Evolutionary conservation across 1,140 invertebrate genomes (phyloP).

Genomic region (Notospermus geniculatus): DNA sequence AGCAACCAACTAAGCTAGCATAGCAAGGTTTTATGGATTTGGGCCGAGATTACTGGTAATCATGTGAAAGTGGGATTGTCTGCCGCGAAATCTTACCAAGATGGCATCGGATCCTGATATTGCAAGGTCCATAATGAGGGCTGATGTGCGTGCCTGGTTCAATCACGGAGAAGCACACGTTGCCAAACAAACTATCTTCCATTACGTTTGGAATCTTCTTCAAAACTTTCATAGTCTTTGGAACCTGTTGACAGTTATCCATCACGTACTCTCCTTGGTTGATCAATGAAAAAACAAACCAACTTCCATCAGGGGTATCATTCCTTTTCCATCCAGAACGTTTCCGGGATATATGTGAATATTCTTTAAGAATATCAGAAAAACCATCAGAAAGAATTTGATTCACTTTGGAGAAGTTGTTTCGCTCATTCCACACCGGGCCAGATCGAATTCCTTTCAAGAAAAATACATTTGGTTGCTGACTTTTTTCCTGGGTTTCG

Average conservation of each 20-base stretch:
- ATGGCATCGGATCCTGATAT: slow-evolving; percentile 39
- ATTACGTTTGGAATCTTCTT: slow-evolving; percentile 25
- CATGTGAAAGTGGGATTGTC: too few relatives aligned
- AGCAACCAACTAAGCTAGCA: too few relatives aligned
- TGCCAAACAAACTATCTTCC: slow-evolving; percentile 39
- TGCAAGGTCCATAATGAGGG: slow-evolving; percentile 41
- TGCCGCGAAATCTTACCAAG: slow-evolving; percentile 38
- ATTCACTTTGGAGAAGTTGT: slow-evolving; percentile 18
- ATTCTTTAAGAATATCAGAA: slow-evolving; percentile 22
- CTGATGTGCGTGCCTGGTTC: slow-evolving; percentile 35
- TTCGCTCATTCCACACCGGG: slow-evolving; percentile 16
- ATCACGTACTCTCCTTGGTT: slow-evolving; percentile 35
- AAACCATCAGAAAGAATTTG: slow-evolving; percentile 20
- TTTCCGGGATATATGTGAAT: slow-evolving; percentile 17
- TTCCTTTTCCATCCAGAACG: slow-evolving; percentile 30
- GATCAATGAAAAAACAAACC: slow-evolving; percentile 40
- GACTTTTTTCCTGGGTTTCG: slow-evolving; percentile 1
- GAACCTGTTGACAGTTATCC: slow-evolving; percentile 26
- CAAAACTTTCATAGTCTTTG: slow-evolving; percentile 28
- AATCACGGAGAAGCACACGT: slow-evolving; percentile 40
- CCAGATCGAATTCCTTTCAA: slow-evolving; percentile 16
- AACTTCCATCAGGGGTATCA: slow-evolving; percentile 33
- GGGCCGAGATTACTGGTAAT: too few relatives aligned
- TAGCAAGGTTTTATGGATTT: too few relatives aligned
- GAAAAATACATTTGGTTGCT: slow-evolving; percentile 26